phyloP scores from a whole-genome alignment of 2,113 vertebrate genomes.

The Nothoprocta pentlandii region DNA sequence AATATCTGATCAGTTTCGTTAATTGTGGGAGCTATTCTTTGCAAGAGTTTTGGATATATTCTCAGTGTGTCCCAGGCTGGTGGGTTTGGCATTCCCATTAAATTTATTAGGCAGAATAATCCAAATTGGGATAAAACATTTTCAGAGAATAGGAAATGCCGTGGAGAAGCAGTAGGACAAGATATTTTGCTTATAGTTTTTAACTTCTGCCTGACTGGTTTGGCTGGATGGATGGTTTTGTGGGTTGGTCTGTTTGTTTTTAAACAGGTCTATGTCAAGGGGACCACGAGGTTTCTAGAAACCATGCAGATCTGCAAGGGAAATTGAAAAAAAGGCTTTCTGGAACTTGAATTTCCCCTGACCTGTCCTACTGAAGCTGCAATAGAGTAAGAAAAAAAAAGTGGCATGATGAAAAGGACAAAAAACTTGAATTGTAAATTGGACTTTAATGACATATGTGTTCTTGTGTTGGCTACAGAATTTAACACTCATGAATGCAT shows the following conservation, averaged over 20 bases:
- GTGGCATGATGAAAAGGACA: background rate
- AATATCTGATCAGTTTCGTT: background rate
- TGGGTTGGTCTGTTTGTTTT: background rate
- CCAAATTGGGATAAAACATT: background rate
- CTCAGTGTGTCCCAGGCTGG: background rate
- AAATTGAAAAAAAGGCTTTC: background rate
- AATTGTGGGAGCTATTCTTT: background rate
- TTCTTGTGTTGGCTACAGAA: background rate
- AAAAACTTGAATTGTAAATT: background rate
- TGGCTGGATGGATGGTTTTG: background rate
- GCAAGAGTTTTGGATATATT: background rate
- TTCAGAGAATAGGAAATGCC: background rate
- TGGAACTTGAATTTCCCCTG: background rate
- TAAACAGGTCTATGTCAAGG: background rate
- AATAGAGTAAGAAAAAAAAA: background rate
- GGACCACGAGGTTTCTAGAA: background rate
- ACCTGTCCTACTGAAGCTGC: background rate
- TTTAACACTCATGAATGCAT: background rate
- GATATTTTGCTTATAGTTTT: background rate
- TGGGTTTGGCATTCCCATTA: background rate
- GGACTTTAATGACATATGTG: background rate
- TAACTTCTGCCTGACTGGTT: background rate
- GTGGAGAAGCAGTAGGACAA: background rate
- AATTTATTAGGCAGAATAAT: background rate
- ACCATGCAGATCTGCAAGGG: background rate